Conservation (phyloP, 2,888 invertebrate species). For the Neoitamus cyanurus region DNA sequence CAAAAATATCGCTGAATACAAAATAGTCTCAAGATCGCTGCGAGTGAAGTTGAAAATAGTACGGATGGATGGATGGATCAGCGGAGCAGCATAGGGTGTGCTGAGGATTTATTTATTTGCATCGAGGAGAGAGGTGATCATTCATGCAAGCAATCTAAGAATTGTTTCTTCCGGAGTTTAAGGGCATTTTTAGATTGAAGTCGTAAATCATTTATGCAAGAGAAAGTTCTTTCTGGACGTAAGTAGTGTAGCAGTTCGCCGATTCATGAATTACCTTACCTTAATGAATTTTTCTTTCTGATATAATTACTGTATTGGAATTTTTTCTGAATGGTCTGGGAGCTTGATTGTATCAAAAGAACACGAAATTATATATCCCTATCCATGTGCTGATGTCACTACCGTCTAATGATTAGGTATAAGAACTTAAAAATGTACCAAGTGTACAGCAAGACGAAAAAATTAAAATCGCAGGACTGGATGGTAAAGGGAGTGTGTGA, state of each 20-base stretch:
- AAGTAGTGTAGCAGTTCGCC: neutral
- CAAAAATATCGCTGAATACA: slow-evolving; percentile 19
- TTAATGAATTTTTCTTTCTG: no score
- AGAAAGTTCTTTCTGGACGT: neutral
- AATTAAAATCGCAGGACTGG: no score
- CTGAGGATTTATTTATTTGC: slow-evolving; percentile 1
- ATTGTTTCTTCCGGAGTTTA: neutral
- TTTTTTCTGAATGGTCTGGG: no score
- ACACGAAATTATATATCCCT: no score
- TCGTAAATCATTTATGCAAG: neutral
- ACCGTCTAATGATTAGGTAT: no score
- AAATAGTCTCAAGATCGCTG: neutral
- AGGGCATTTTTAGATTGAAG: neutral
- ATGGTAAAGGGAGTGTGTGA: no score
- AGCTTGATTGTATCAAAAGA: no score
- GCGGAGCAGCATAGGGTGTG: neutral
- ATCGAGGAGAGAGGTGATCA: neutral
- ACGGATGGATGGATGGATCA: neutral
- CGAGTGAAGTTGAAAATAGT: neutral
- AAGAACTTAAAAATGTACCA: no score
- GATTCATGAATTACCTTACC: no score
- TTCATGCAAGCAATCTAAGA: neutral
- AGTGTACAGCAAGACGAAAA: no score
- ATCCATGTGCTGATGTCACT: no score
- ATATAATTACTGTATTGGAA: no score